These are phyloP conservation scores for Podarcis cretensis DNA, from an alignment of 2,113 vertebrate genomes.

Conservation along the genomic window DNA sequence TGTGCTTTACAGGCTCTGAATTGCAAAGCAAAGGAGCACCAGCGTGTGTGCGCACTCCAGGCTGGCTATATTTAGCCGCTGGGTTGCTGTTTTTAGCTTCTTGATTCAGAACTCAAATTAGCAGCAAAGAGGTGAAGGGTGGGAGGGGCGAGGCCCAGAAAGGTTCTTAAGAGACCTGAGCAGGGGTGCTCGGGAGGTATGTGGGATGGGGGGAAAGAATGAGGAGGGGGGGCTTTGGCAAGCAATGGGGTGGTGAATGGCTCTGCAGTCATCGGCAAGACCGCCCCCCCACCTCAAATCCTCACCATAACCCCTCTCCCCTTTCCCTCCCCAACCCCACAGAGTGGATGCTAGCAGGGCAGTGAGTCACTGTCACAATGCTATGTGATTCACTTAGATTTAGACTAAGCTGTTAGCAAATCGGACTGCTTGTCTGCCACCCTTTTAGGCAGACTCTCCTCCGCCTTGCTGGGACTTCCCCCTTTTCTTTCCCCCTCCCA, in stretches of 20 bases:
- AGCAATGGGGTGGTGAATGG: background rate
- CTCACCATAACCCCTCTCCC: background rate
- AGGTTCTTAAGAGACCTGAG: background rate
- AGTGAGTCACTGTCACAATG: constrained; percentile 7
- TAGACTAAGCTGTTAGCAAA: background rate
- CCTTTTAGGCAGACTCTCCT: background rate
- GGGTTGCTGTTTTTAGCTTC: constrained; percentile 30
- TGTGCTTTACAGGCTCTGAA: background rate
- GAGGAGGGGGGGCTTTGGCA: background rate
- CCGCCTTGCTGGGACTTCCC: background rate
- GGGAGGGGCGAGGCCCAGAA: background rate
- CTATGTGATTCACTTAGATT: background rate
- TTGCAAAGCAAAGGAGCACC: constrained; percentile 6
- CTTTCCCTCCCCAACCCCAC: constrained; percentile 50
- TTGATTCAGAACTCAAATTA: constrained; percentile 44
- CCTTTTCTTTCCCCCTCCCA: background rate
- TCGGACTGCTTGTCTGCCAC: background rate
- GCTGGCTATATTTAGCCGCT: constrained; percentile 23
- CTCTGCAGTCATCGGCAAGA: background rate
- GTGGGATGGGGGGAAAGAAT: too few relatives aligned
- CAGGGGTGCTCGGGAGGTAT: background rate
- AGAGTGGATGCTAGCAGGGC: constrained; percentile 44
- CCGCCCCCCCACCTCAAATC: background rate
- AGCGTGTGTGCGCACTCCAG: background rate
- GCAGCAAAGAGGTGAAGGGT: constrained; percentile 39